These are phyloP conservation scores for Miniopterus natalensis DNA, from an alignment of 2,113 vertebrate genomes.

Conservation along the genomic window DNA sequence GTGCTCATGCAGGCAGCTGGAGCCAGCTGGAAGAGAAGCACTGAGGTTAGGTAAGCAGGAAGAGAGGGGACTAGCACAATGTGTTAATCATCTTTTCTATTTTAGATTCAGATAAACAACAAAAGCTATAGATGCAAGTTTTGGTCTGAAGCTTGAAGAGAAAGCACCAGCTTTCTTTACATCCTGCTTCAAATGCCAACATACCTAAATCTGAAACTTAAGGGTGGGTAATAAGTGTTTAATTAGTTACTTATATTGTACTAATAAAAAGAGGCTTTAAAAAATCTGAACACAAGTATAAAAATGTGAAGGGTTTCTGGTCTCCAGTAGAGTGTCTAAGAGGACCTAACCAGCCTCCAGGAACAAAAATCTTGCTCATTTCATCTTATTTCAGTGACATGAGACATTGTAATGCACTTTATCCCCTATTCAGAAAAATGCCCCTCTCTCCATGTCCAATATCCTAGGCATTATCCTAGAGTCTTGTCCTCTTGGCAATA, in stretches of 20 bases:
- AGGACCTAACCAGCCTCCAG: background rate
- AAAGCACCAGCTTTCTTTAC: background rate
- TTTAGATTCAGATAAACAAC: constrained; percentile 4
- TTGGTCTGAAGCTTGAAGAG: background rate
- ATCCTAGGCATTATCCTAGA: background rate
- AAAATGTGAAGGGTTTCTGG: background rate
- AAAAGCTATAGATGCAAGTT: background rate
- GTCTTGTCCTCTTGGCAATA: background rate
- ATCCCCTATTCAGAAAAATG: background rate
- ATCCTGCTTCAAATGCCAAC: background rate
- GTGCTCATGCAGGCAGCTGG: background rate
- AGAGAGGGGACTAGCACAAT: background rate
- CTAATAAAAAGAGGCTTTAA: constrained; percentile 4
- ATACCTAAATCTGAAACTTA: background rate
- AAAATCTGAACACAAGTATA: background rate
- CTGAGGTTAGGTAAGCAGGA: background rate
- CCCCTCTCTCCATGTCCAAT: background rate
- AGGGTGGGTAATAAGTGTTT: background rate
- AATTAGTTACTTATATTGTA: background rate
- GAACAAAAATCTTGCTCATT: background rate
- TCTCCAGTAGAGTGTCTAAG: background rate
- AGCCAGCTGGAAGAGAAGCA: background rate
- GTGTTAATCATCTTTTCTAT: background rate
- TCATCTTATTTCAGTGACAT: background rate
- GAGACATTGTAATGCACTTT: background rate